phyloP scores from a whole-genome alignment of 2,888 invertebrate species.

The Oscheius onirici region DNA sequence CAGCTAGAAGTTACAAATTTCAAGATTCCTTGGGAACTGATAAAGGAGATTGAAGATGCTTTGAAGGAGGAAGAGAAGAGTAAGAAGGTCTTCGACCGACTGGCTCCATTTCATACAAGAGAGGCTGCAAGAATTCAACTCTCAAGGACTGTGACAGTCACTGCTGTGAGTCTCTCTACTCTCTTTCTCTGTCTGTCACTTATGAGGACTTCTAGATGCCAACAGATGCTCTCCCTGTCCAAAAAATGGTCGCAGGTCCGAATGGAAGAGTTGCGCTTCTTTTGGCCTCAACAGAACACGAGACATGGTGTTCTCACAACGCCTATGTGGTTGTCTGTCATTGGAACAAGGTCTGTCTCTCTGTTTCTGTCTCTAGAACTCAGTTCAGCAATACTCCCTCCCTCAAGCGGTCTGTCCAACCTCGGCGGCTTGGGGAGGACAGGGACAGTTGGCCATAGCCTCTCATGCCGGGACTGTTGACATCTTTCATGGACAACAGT shows the following conservation, averaged over 20 bases:
- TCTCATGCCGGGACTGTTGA: constrained; percentile 17
- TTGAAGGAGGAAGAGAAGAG: constrained; percentile 13
- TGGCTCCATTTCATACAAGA: constrained; percentile 9
- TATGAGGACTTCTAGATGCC: too few relatives aligned
- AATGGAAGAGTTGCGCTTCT: constrained; percentile 24
- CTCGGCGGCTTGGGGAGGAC: constrained; percentile 14
- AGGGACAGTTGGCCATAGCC: constrained; percentile 5
- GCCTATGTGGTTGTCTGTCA: constrained; percentile 26
- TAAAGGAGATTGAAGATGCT: not conserved
- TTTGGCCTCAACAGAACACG: not conserved
- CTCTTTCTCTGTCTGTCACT: too few relatives aligned
- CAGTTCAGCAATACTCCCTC: constrained; percentile 16
- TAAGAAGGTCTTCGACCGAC: constrained; percentile 3
- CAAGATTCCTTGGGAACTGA: not conserved
- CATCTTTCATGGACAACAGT: constrained; percentile 14
- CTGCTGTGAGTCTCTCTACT: constrained; percentile 1
- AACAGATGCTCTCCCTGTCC: constrained; percentile 7
- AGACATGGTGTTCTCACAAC: constrained; percentile 23
- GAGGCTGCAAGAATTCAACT: constrained; percentile 20
- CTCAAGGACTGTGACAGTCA: constrained; percentile 13
- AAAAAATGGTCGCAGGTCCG: not conserved
- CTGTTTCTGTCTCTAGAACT: too few relatives aligned
- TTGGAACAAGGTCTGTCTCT: constrained; percentile 15
- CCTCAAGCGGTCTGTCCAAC: constrained; percentile 30
- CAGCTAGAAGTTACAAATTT: not conserved